Percentiles rank a stretch among this genome's conserved stretches.
These are phyloP conservation scores for Brevimyrus niger DNA, from an alignment of 2,113 vertebrate species.

Conservation along the genomic window DNA sequence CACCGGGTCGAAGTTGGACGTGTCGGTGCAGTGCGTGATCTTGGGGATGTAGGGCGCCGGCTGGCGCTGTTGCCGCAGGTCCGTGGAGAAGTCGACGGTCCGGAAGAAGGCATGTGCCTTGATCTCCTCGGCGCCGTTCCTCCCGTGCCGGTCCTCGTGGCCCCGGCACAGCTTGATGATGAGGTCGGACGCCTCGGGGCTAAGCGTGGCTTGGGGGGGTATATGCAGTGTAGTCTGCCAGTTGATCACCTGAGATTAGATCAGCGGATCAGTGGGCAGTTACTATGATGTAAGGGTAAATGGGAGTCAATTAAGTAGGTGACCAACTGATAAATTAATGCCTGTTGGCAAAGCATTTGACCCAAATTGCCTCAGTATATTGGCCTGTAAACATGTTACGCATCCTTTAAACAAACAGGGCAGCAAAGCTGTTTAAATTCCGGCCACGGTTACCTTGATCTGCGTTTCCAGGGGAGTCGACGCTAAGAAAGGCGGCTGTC, in stretches of 20 bases:
- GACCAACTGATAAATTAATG: not conserved
- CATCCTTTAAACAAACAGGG: not conserved
- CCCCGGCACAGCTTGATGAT: slow-evolving; percentile 90
- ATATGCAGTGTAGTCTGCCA: slow-evolving; percentile 92
- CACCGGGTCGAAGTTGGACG: slow-evolving; percentile 95
- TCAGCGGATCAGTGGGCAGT: not conserved
- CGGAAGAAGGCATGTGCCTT: slow-evolving; percentile 92
- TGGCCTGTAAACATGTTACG: not conserved
- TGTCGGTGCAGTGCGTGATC: slow-evolving; percentile 90
- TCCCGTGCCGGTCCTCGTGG: slow-evolving; percentile 88
- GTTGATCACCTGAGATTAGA: slow-evolving; percentile 79
- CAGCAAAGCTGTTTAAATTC: not conserved
- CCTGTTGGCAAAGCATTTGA: not conserved
- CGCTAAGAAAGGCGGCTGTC: slow-evolving; percentile 95
- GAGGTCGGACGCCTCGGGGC: slow-evolving; percentile 86
- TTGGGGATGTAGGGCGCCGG: slow-evolving; percentile 87
- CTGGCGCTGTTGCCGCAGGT: slow-evolving; percentile 78
- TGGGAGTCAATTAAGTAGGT: not conserved
- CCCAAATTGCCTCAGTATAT: not conserved
- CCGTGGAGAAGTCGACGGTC: slow-evolving; percentile 85
- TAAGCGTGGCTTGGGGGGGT: slow-evolving; percentile 81
- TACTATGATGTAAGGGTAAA: not conserved
- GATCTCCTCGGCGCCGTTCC: slow-evolving; percentile 90
- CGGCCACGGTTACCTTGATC: slow-evolving; percentile 75
- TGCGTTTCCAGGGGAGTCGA: slow-evolving; percentile 94